Base-by-base conservation (phyloP, 2,888 invertebrate species). In the Pyrocoelia pectoralis region DNA sequence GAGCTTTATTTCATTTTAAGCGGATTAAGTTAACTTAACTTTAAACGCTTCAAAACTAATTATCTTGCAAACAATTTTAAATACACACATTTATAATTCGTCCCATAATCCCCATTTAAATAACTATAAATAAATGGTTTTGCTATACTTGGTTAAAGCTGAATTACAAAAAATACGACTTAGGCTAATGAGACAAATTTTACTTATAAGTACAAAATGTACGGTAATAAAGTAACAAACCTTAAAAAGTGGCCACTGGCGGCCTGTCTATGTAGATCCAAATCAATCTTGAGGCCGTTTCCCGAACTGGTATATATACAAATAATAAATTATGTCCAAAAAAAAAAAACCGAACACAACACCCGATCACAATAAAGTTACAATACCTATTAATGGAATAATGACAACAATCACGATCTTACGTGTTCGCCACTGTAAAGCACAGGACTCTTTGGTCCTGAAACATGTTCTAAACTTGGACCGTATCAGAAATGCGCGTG, bases 231-330 rank as follows among this genome's bases (percentile, higher is more conserved):
- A 24, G 8, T 18, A 28, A 64, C 76, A 74, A 72, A 86, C 90
- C 90, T 89, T 85, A 90, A 88, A 78, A 89, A 89, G 86, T 90
- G 89, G 83, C 89, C 89, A 84, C 86, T 86, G 84, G 89, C 88
- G 84, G 89, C 88, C 84, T 89, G 89, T 74, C 85, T 82, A 77
- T 90, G 89, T 79, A 90, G 86, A 74, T 90, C 90, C 84, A 90
- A 89, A 86, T 90, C 90, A 89, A 89, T 86, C 84, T 82, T 88
- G 87, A 79, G 76, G 84, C 84, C 82, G 86, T 86, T 78, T 70
- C 78, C 78, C 24, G 18, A 54, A 53, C 56, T 33, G 18, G 56
- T 48, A 2, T 33, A 33, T 33, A n/a, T 3, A 5, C 3, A 24
- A 33, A 33, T n/a, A 38, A 24, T 40, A 33, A 59, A 51, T 51